These are phyloP conservation scores for Laupala kohalensis DNA, from an alignment of 1,140 invertebrate species.

Conservation along the genomic window DNA sequence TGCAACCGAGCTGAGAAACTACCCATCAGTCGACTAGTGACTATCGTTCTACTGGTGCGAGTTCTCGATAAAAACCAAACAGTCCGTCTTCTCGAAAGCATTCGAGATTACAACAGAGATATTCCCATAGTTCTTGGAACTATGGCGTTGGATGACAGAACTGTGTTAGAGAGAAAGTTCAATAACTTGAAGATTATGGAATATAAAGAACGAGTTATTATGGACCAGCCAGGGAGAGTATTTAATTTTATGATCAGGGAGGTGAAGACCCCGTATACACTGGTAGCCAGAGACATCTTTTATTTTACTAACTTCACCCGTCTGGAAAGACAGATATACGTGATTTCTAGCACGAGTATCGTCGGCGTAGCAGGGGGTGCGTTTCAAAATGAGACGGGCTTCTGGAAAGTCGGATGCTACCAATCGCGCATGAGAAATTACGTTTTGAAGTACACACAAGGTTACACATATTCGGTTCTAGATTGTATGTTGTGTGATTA, in stretches of 20 bases:
- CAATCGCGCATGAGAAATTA: slow-evolving; percentile 22
- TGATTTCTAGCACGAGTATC: slow-evolving; percentile 15
- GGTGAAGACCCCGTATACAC: slow-evolving; percentile 22
- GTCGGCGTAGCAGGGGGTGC: slow-evolving; percentile 21
- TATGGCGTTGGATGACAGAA: background rate
- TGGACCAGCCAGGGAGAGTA: slow-evolving; percentile 8
- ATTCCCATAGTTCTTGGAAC: slow-evolving; percentile 1
- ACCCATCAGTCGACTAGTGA: slow-evolving; percentile 10
- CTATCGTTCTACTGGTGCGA: slow-evolving; percentile 1
- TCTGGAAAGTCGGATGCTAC: slow-evolving; percentile 25
- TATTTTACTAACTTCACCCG: slow-evolving; percentile 19
- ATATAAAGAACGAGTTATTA: background rate
- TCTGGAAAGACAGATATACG: slow-evolving; percentile 22
- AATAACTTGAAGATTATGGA: background rate
- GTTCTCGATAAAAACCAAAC: background rate
- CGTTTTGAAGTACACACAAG: slow-evolving; percentile 20
- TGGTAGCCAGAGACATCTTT: slow-evolving; percentile 20
- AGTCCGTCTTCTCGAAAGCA: background rate
- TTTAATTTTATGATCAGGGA: slow-evolving; percentile 18
- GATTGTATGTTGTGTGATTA: slow-evolving; percentile 27
- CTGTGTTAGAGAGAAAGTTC: background rate
- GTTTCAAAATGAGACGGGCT: slow-evolving; percentile 19
- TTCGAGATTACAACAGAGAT: slow-evolving; percentile 4
- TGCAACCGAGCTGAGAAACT: background rate
- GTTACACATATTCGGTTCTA: slow-evolving; percentile 22